phyloP scores from a whole-genome alignment of 2,888 invertebrate genomes.

The Ophioninae sp. region DNA sequence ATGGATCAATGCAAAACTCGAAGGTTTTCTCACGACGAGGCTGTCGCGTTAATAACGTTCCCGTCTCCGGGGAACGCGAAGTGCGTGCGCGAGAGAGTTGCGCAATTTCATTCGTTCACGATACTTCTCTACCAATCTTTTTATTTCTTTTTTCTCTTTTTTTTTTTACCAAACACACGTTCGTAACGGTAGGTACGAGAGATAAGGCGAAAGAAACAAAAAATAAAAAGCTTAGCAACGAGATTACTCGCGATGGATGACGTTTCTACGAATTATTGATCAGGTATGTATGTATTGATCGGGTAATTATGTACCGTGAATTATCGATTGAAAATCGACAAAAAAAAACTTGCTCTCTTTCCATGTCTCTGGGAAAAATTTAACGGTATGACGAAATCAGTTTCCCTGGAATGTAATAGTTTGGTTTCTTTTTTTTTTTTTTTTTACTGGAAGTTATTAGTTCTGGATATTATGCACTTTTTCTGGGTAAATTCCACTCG shows the following conservation, averaged over 20 bases:
- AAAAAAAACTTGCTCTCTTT: not conserved
- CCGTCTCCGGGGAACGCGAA: not conserved
- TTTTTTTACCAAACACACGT: not conserved
- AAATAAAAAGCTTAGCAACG: not conserved
- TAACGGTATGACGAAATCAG: not conserved
- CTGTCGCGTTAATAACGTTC: slow-evolving; percentile 18
- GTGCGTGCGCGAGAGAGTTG: not conserved
- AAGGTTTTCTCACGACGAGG: slow-evolving; percentile 17
- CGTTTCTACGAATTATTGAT: not conserved
- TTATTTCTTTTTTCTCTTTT: not conserved
- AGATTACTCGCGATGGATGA: slow-evolving; percentile 11
- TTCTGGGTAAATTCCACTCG: not conserved
- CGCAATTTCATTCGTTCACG: slow-evolving; percentile 20
- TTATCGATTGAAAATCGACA: not conserved
- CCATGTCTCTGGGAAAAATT: not conserved
- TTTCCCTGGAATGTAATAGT: not conserved
- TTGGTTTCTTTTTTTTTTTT: not conserved
- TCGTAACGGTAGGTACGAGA: not conserved
- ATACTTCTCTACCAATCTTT: slow-evolving; percentile 13
- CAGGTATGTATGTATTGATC: not conserved
- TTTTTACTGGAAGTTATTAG: not conserved
- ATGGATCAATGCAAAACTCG: not conserved
- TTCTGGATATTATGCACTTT: not conserved
- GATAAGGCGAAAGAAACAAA: slow-evolving; percentile 8
- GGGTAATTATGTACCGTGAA: slow-evolving; percentile 4